Evolutionary conservation across 2,888 invertebrate genomes (phyloP), one percentile per base, ranked within the genome.

Genomic region (Cheilosia variabilis): DNA sequence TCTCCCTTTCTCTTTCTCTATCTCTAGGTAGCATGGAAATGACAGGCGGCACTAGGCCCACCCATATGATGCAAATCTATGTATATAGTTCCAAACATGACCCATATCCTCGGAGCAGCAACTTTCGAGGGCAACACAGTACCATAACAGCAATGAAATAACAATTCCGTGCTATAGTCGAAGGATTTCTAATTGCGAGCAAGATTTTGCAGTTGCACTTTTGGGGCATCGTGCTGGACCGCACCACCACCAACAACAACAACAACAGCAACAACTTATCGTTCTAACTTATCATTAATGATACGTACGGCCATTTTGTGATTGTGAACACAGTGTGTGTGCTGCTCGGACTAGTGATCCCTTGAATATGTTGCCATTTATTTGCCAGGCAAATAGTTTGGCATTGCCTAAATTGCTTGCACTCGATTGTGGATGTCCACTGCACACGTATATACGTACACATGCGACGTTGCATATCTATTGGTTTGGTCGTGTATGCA

Each of bases 381-480:
- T 60, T 71, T 58, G 45, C 9, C 47, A 52, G 37, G 63, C 31
- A 73, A 55, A 41, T 31, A 58, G 50, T 57, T 66, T 66, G 66
- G 47, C 31, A 66, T 66, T 57, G 41, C 24, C 52, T 53, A 60
- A 76, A 62, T 60, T 76, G 50, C 52, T 60, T 68, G 47, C 65
- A 52, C 52, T 76, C 68, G 60, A 75, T 75, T 75, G 58, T 66
- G 10, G 22, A 66, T 55, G 19, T 60, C 55, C 27, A 27, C 43
- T 53, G 19, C 2, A 17, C 19, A 5, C 13, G 19, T 10, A 10
- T 2, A n/a, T 9, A n/a, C n/a, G n/a, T n/a, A 31, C 9, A 31
- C 31, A 31, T 9, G 9, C 9, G 31, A 31, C n/a, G n/a, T n/a
- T 31, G 31, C 17, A 22, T 27, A 27, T 31, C 31, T 31, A 63